Evolutionary conservation across 92 coral and sea anemone species (phyloP).

Genomic region (Scolanthus callimorphus): DNA sequence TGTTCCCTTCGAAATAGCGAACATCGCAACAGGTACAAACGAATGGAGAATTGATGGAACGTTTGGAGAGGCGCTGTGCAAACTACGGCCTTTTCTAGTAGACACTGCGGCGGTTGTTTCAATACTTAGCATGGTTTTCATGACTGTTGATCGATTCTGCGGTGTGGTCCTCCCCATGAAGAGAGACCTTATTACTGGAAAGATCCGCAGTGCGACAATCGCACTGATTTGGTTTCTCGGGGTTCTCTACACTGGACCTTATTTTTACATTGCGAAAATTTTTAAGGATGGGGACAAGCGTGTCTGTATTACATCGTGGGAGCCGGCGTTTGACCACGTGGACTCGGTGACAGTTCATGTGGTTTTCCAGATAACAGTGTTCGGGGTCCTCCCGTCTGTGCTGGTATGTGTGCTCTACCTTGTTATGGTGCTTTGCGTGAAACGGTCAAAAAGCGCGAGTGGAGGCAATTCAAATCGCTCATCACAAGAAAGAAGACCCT

Average conservation of each 20-base stretch:
- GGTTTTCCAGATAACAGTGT: neutral
- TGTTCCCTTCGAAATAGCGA: neutral
- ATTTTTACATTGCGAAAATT: constrained; percentile 18
- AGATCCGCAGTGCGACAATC: constrained; percentile 10
- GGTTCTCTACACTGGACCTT: constrained; percentile 14
- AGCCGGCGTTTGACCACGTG: constrained; percentile 3
- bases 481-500: neutral
- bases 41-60: constrained; percentile 6
- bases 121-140: constrained; percentile 18
- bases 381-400: constrained; percentile 11
- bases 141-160: constrained; percentile 29
- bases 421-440: constrained; percentile 2
- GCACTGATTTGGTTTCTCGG: constrained; percentile 25
- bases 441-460: neutral
- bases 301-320: neutral
- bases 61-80: constrained; percentile 8
- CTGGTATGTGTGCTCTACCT: constrained; percentile 1
- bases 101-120: constrained; percentile 23
- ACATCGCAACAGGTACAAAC: neutral
- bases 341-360: constrained; percentile 13
- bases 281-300: neutral
- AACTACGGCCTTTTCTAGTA: neutral
- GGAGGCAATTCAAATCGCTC: neutral
- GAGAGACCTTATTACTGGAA: constrained; percentile 14
- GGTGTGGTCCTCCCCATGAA: constrained; percentile 34